Evolutionary conservation across 2,888 invertebrate genomes (phyloP).

Genomic region (Meloe dianella): DNA sequence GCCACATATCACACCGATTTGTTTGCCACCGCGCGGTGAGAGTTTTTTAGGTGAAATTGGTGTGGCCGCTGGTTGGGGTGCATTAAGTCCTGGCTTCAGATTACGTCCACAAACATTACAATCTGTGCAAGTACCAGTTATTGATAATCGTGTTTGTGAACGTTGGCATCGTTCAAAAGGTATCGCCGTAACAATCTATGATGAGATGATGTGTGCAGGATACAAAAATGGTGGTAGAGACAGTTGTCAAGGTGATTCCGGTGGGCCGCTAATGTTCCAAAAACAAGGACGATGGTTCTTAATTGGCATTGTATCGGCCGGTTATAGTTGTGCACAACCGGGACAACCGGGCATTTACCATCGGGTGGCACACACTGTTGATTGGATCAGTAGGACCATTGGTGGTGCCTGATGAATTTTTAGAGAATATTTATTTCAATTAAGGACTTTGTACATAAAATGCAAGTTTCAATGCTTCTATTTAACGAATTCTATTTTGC

Average conservation of each 20-base stretch:
- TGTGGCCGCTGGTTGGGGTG: constrained; percentile 94
- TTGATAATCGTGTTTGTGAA: constrained; percentile 81
- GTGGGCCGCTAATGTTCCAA: constrained; percentile 90
- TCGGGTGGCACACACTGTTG: constrained; percentile 89
- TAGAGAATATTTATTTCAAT: constrained; percentile 8
- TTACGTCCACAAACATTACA: constrained; percentile 88
- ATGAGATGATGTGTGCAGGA: constrained; percentile 95
- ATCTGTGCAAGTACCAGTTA: constrained; percentile 91
- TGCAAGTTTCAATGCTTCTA: not conserved
- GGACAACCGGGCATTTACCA: constrained; percentile 96
- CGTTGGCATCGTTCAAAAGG: constrained; percentile 75
- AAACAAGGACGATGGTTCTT: constrained; percentile 87
- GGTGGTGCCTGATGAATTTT: constrained; percentile 46
- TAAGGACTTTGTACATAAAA: constrained; percentile 5
- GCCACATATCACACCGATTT: constrained; percentile 90
- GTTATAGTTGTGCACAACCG: constrained; percentile 91
- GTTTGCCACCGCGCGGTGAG: constrained; percentile 87
- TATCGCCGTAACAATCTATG: constrained; percentile 89
- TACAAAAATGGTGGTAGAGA: constrained; percentile 88
- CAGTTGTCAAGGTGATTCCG: constrained; percentile 80
- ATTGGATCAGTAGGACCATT: constrained; percentile 82
- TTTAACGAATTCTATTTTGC: not conserved
- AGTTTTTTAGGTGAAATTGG: constrained; percentile 90
- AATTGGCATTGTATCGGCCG: constrained; percentile 85
- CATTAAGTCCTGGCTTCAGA: constrained; percentile 82